Evolutionary conservation across 2,113 vertebrate genomes (phyloP), one percentile per base, ranked within the genome.

Genomic region (Crypturellus undulatus): DNA sequence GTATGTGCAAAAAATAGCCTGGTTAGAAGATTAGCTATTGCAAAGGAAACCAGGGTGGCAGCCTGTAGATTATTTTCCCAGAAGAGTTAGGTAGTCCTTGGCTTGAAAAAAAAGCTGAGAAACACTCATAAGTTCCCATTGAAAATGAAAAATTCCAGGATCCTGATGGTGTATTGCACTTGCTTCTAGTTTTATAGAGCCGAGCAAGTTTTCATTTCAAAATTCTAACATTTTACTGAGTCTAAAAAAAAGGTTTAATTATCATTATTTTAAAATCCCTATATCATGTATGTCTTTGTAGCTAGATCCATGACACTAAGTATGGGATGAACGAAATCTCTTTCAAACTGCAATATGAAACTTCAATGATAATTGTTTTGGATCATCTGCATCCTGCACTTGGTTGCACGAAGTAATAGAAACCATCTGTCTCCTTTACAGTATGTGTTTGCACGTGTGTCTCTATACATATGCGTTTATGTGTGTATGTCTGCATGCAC

Each of bases 311-410:
- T 42, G 60, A 42, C 63, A 77, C n/a, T 32, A 42, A 59, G 18
- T n/a, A 34, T 7, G 54, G 6, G 40, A 85, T 77, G 68, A 94
- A 92, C 70, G 36, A 78, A 92, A 73, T 72, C 20, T 77, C 79
- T 79, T 85, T 36, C 72, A 88, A 87, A 78, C 24, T 67, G 36
- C 34, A 88, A 63, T 63, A 90, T 42, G 34, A 91, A 93, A 45
- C n/a, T 80, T 45, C 34, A 68, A 51, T 94, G 84, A 51, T 70
- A 70, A 85, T 80, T 83, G 85, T 77, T 86, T 92, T 5, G 3
- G 72, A 85, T 92, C 82, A 80, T 95, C 90, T 83, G 79, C 85
- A 78, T 75, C 79, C 90, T 88, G 82, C 19, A 3, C 69, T 96
- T 79, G 54, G 54, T 90, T 91, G 43, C 40, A 21, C 0, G 0